These are phyloP conservation scores for Odontophorus gujanensis DNA, from an alignment of 2,113 vertebrate genomes.

Conservation along the genomic window DNA sequence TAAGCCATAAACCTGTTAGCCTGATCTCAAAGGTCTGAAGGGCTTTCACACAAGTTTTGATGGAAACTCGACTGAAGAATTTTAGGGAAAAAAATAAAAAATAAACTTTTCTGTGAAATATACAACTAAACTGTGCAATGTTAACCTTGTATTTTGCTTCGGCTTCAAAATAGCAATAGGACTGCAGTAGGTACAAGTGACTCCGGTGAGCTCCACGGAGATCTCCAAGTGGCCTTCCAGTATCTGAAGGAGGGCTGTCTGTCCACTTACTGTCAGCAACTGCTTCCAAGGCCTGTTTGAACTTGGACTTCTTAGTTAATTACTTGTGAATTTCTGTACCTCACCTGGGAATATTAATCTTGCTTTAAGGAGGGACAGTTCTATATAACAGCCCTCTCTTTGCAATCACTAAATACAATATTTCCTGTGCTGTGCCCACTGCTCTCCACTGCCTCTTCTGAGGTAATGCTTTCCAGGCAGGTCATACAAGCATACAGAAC, in stretches of 20 bases:
- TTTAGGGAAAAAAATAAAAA: no score
- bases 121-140: no score
- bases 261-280: neutral
- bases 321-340: neutral
- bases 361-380: neutral
- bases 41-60: no score
- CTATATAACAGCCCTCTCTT: rapidly evolving
- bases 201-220: no score
- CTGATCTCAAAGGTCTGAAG: no score
- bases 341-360: neutral
- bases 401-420: neutral
- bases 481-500: rapidly evolving
- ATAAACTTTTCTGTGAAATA: no score
- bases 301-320: neutral
- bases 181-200: no score
- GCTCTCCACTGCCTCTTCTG: neutral
- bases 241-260: no score
- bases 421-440: neutral
- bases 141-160: no score
- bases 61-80: no score
- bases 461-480: neutral
- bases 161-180: no score
- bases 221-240: no score
- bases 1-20: neutral
- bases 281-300: neutral